Conservation (phyloP, 53 echinoderm and acorn worm genomes). For the Antedon mediterranea region DNA sequence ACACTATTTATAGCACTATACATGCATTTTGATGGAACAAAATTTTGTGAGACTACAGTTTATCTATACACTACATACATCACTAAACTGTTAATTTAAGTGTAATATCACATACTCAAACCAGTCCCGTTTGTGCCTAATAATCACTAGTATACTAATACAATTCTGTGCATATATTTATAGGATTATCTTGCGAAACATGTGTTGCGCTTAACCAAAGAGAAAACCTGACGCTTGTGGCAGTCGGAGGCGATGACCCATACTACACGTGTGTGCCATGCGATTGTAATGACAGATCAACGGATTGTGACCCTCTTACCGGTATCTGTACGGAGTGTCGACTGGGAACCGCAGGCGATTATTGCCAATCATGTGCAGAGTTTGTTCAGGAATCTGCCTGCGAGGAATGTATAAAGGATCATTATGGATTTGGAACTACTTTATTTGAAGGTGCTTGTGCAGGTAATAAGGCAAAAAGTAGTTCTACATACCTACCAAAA, state of each 20-base stretch:
- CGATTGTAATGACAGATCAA: constrained; percentile 46
- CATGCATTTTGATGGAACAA: too few species aligned
- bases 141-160: too few species aligned
- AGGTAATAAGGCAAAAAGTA: constrained; percentile 43
- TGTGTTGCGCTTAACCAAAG: constrained; percentile 35
- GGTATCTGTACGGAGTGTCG: constrained; percentile 68
- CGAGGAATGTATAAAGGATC: constrained; percentile 34
- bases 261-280: constrained; percentile 49
- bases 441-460: constrained; percentile 70
- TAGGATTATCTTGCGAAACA: constrained; percentile 48
- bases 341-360: constrained; percentile 50
- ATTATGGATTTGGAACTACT: constrained; percentile 84
- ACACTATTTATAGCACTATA: too few species aligned
- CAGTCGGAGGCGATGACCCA: constrained; percentile 2
- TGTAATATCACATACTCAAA: too few species aligned
- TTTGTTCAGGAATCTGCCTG: constrained; percentile 56
- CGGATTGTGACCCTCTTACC: constrained; percentile 49
- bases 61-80: too few species aligned
- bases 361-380: constrained; percentile 50
- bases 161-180: too few species aligned
- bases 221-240: constrained; percentile 1
- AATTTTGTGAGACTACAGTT: too few species aligned
- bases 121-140: too few species aligned
- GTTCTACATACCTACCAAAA: too few species aligned
- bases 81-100: too few species aligned